Conservation (phyloP, 2,113 vertebrate species). For the Centropus unirufus region DNA sequence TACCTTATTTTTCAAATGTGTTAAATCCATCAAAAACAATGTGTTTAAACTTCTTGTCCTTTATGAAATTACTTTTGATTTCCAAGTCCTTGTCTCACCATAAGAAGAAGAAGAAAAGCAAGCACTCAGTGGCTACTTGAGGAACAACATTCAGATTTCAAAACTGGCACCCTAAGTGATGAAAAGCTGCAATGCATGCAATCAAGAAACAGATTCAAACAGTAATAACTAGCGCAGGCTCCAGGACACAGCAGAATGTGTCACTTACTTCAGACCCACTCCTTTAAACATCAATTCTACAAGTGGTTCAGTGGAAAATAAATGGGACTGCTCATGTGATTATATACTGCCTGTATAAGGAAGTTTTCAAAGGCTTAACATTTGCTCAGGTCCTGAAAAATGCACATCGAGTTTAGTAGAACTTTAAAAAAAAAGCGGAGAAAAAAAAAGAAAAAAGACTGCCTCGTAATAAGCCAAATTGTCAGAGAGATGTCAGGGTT, state of each 20-base stretch:
- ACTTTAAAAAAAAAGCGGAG: background rate
- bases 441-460: background rate
- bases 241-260: conserved; percentile 30
- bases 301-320: conserved; percentile 5
- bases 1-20: background rate
- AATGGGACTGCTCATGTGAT: background rate
- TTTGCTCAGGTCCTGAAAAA: conserved; percentile 44
- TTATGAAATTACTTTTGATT: conserved; percentile 16
- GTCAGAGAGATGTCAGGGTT: conserved; percentile 66
- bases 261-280: background rate
- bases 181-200: conserved; percentile 49
- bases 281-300: conserved; percentile 12
- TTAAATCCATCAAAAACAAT: background rate
- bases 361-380: conserved; percentile 10
- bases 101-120: background rate
- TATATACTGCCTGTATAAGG: background rate
- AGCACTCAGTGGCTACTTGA: background rate
- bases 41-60: background rate
- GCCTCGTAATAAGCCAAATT: conserved; percentile 36
- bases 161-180: background rate
- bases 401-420: conserved; percentile 1
- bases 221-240: conserved; percentile 51
- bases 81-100: background rate
- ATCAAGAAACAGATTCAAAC: conserved; percentile 55
- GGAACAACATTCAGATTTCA: background rate